A percentile compares a stretch with the other conserved stretches of the same genome.
These are phyloP conservation scores for Metellina segmentata DNA, from an alignment of 2,888 invertebrate genomes.

Conservation along the genomic window DNA sequence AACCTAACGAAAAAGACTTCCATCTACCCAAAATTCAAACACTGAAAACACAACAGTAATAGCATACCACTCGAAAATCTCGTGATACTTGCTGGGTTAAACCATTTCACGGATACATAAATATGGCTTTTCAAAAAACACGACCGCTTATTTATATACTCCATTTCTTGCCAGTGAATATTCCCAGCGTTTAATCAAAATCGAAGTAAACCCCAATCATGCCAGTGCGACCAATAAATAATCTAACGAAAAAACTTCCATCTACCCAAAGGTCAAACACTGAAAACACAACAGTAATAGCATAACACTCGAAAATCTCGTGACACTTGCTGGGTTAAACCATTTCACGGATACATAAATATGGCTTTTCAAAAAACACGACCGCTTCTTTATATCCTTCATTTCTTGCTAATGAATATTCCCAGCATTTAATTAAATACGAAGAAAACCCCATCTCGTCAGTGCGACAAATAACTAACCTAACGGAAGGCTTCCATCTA, in stretches of 20 bases:
- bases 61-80: neutral
- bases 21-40: neutral
- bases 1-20: neutral
- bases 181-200: neutral
- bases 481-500: neutral
- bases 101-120: too few species aligned
- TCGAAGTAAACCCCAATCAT: neutral
- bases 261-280: neutral
- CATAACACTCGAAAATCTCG: neutral
- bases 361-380: too few species aligned
- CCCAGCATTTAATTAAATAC: neutral
- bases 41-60: slow-evolving; percentile 12
- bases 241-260: neutral
- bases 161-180: neutral
- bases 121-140: too few species aligned
- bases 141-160: too few species aligned
- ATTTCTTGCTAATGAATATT: neutral
- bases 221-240: neutral
- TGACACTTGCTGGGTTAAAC: too few species aligned
- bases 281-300: slow-evolving; percentile 8
- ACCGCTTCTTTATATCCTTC: neutral
- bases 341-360: too few species aligned
- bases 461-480: neutral
- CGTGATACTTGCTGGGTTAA: too few species aligned
- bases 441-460: neutral